Percentiles rank a stretch among this genome's conserved stretches.
Evolutionary conservation across 2,888 invertebrate species (phyloP).

Genomic region (Xylophagus ater): DNA sequence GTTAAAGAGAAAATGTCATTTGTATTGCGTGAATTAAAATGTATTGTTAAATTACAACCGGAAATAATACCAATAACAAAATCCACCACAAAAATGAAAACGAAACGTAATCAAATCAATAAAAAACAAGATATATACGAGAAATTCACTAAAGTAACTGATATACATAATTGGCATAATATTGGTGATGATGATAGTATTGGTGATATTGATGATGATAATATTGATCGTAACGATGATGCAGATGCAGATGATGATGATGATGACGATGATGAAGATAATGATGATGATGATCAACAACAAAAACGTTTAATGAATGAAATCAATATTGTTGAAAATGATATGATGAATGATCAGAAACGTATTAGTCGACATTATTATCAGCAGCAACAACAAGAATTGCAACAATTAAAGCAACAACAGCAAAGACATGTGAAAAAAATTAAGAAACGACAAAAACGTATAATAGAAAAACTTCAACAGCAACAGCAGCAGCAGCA

Average conservation of each 20-base stretch:
- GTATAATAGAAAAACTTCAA: conserved; percentile 2
- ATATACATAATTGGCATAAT: conserved; percentile 35
- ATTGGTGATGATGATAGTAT: conserved; percentile 23
- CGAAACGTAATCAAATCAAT: conserved; percentile 17
- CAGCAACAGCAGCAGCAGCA: conserved; percentile 3
- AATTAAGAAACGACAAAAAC: conserved; percentile 22
- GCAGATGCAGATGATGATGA: conserved; percentile 10
- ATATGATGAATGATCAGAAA: conserved; percentile 18
- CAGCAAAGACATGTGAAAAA: conserved; percentile 22
- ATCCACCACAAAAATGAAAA: conserved; percentile 2
- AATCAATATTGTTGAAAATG: conserved; percentile 18
- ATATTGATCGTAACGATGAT: conserved; percentile 4
- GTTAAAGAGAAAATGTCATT: conserved; percentile 71
- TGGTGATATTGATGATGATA: conserved; percentile 12
- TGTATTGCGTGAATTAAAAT: conserved; percentile 62
- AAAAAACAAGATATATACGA: conserved; percentile 22
- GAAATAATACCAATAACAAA: conserved; percentile 32
- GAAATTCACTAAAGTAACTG: conserved; percentile 29
- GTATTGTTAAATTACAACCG: conserved; percentile 48
- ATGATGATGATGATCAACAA: conserved; percentile 14
- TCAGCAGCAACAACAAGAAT: conserved; percentile 16
- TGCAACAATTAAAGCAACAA: conserved; percentile 11
- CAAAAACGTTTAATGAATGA: conserved; percentile 22
- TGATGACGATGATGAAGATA: conserved; percentile 25
- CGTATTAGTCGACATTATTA: not conserved